These are phyloP conservation scores for Bombus sylvicola DNA, from an alignment of 1,140 invertebrate genomes.

Conservation along the genomic window DNA sequence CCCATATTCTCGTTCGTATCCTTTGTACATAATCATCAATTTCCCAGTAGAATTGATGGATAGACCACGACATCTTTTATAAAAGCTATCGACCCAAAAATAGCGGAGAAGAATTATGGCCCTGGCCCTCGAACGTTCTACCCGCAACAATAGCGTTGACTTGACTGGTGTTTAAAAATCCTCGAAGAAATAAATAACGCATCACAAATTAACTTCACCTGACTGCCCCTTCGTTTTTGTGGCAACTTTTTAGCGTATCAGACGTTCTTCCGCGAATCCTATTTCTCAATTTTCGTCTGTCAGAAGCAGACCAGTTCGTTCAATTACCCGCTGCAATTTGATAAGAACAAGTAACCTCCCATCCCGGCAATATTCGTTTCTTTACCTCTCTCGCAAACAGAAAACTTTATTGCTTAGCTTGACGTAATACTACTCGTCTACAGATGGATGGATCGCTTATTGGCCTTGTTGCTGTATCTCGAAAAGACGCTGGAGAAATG, in stretches of 20 bases:
- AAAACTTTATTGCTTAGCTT: slow-evolving; percentile 17
- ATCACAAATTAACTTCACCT: background rate
- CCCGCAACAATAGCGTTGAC: background rate
- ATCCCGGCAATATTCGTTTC: background rate
- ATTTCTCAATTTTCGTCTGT: slow-evolving; percentile 9
- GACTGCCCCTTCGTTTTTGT: background rate
- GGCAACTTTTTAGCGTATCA: background rate
- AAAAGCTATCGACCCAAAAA: slow-evolving; percentile 29
- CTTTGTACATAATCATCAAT: slow-evolving; percentile 56
- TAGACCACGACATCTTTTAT: slow-evolving; percentile 41
- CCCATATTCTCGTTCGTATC: background rate
- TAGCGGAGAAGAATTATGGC: slow-evolving; percentile 42
- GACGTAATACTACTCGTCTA: slow-evolving; percentile 17
- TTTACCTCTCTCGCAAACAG: background rate
- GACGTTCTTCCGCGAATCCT: background rate
- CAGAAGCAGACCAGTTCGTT: slow-evolving; percentile 9
- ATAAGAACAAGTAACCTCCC: background rate
- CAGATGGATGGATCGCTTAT: slow-evolving; percentile 21
- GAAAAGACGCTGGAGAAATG: background rate
- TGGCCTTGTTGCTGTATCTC: background rate
- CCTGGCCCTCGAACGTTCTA: background rate
- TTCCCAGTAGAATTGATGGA: slow-evolving; percentile 57
- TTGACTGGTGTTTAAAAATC: background rate
- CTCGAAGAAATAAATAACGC: background rate
- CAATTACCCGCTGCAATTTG: slow-evolving; percentile 20